These are phyloP conservation scores for Myanophis thanlyinensis DNA, from an alignment of 2,113 vertebrate species.

Conservation along the genomic window DNA sequence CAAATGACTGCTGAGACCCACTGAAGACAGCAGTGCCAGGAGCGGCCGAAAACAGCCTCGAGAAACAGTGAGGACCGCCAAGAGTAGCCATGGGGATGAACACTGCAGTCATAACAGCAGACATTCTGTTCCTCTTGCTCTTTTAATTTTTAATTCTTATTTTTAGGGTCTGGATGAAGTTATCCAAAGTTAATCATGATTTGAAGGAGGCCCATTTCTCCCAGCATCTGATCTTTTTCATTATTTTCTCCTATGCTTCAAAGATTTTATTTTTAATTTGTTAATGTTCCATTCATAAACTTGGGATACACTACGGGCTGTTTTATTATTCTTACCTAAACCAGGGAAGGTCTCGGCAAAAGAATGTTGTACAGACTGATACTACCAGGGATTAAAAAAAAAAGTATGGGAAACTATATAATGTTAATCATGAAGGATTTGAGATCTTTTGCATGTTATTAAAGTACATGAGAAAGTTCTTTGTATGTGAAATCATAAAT, in stretches of 20 bases:
- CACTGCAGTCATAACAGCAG: no score
- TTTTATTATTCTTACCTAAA: not conserved
- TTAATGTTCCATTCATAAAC: not conserved
- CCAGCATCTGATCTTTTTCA: not conserved
- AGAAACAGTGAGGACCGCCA: no score
- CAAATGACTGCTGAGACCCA: no score
- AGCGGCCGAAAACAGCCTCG: no score
- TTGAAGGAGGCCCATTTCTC: not conserved
- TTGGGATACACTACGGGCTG: not conserved
- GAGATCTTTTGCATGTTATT: not conserved
- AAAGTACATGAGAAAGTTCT: not conserved
- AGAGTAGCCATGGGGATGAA: no score
- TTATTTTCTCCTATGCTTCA: not conserved
- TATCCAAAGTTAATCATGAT: not conserved
- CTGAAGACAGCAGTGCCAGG: no score
- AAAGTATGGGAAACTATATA: not conserved
- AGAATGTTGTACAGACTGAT: not conserved
- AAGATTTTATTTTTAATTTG: not conserved
- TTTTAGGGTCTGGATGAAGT: no score
- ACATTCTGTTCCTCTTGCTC: no score
- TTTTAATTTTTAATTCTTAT: no score
- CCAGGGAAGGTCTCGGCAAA: not conserved
- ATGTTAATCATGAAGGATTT: not conserved
- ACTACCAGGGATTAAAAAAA: not conserved
- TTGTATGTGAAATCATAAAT: not conserved